Percentiles rank a stretch among this genome's conserved stretches.
Conservation (phyloP, 2,888 invertebrate species). For the Pteria penguin region DNA sequence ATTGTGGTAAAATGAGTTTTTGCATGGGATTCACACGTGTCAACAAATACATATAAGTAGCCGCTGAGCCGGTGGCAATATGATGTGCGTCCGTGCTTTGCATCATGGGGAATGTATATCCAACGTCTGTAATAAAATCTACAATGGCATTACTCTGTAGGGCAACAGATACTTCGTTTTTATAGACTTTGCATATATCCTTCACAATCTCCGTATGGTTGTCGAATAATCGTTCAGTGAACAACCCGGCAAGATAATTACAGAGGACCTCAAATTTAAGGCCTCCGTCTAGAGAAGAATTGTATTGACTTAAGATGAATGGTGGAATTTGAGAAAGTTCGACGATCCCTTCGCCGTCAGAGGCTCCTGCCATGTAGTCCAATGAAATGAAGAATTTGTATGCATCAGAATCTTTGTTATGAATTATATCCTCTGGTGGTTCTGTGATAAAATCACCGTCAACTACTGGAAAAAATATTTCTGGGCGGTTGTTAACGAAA, state of each 20-base stretch:
- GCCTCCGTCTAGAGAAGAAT: neutral
- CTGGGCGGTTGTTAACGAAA: neutral
- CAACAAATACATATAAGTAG: neutral
- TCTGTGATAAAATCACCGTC: constrained; percentile 22
- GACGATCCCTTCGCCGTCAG: constrained; percentile 5
- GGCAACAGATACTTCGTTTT: neutral
- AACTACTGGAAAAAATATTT: constrained; percentile 2
- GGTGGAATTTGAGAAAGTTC: neutral
- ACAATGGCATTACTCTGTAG: neutral
- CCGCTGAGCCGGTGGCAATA: neutral
- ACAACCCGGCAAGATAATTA: neutral
- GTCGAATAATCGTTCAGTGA: neutral
- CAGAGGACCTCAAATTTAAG: constrained; percentile 6
- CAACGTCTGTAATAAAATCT: neutral
- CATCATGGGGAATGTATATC: neutral
- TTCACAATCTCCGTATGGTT: neutral
- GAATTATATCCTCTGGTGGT: neutral
- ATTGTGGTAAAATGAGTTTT: neutral
- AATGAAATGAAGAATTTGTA: constrained; percentile 1
- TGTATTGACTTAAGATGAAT: neutral
- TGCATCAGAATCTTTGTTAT: neutral
- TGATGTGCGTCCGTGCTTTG: neutral
- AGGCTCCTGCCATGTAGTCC: constrained; percentile 18
- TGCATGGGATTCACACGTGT: neutral
- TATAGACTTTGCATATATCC: neutral